These are phyloP conservation scores for Azorinus chamasolen DNA, from an alignment of 2,888 invertebrate genomes.

Conservation along the genomic window DNA sequence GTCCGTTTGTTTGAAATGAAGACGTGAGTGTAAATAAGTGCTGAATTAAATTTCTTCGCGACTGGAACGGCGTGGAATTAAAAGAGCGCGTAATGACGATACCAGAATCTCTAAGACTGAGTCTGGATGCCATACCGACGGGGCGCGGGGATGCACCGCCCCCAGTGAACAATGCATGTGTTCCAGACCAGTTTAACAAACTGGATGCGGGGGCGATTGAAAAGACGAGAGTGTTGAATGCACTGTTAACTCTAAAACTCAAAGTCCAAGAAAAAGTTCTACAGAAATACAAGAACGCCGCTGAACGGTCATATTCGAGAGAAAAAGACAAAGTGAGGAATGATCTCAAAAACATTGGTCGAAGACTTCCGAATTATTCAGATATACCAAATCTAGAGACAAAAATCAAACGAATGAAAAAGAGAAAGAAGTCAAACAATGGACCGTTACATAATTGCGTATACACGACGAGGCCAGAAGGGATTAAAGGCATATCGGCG, in stretches of 20 bases:
- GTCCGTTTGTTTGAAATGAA: too few species aligned
- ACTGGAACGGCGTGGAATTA: neutral
- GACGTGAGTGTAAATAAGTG: too few species aligned
- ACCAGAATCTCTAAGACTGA: conserved; percentile 2
- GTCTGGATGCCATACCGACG: conserved; percentile 27
- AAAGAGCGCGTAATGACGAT: conserved; percentile 34
- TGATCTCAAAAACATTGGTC: conserved; percentile 68
- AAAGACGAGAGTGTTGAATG: conserved; percentile 75
- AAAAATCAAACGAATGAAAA: conserved; percentile 55
- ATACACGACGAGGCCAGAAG: conserved; percentile 64
- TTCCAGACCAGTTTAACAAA: conserved; percentile 78
- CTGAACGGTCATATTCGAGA: conserved; percentile 56
- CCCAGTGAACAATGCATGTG: conserved; percentile 77
- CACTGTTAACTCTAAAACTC: conserved; percentile 67
- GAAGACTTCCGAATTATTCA: conserved; percentile 72
- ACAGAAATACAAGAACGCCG: conserved; percentile 67
- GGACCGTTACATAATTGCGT: conserved; percentile 54
- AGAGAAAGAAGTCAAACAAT: conserved; percentile 27
- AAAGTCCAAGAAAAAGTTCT: conserved; percentile 72
- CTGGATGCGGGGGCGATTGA: conserved; percentile 77
- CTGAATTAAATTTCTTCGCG: too few species aligned
- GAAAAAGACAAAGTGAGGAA: conserved; percentile 66
- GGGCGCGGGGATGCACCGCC: conserved; percentile 57
- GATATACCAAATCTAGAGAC: conserved; percentile 64
- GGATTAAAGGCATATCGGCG: conserved; percentile 60